Evolutionary conservation across 2,113 vertebrate species (phyloP).

Genomic region (Jaculus jaculus): DNA sequence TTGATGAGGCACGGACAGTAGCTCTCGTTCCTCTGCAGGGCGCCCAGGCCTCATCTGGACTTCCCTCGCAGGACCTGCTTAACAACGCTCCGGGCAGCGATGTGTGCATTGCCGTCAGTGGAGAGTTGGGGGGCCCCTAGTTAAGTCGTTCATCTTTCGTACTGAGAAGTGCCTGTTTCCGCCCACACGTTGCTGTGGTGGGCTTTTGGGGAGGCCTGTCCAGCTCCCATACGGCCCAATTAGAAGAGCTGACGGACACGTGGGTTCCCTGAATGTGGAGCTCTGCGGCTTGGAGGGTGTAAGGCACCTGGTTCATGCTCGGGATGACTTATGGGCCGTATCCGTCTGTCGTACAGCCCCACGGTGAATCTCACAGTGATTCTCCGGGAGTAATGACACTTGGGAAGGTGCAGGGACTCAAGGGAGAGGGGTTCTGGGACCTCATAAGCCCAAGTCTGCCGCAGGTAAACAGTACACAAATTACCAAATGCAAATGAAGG

Average conservation of each 20-base stretch:
- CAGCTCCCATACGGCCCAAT: background rate
- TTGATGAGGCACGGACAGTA: fast-evolving
- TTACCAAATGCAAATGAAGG: background rate
- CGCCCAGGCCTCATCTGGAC: fast-evolving
- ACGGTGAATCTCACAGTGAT: fast-evolving
- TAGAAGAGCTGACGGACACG: background rate
- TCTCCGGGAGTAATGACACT: background rate
- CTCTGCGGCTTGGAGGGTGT: background rate
- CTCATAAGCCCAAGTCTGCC: fast-evolving
- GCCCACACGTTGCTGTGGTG: fast-evolving
- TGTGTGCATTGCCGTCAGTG: background rate
- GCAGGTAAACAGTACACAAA: fast-evolving
- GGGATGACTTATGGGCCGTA: fast-evolving
- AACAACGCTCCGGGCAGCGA: fast-evolving
- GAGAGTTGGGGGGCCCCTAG: background rate
- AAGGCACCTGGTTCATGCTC: background rate
- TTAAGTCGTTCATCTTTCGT: background rate
- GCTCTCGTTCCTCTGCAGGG: fast-evolving
- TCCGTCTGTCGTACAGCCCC: fast-evolving
- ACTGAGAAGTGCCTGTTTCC: background rate
- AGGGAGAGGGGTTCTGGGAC: background rate
- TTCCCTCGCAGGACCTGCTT: fast-evolving
- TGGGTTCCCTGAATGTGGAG: fast-evolving
- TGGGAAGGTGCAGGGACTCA: fast-evolving
- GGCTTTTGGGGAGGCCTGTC: background rate